Conservation (phyloP, 2,113 vertebrate genomes). For the Geococcyx californianus region DNA sequence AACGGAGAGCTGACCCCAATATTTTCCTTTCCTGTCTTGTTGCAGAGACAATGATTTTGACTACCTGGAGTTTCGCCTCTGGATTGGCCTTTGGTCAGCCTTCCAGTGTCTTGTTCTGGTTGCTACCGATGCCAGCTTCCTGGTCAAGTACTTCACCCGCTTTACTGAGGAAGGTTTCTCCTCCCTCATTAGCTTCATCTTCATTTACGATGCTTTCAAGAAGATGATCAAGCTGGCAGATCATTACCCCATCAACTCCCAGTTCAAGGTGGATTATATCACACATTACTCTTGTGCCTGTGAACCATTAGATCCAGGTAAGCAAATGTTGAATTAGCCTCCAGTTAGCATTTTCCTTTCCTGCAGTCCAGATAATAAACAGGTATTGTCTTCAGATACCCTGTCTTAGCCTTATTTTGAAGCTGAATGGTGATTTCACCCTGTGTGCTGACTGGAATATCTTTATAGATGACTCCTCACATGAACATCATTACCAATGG, state of each 20-base stretch:
- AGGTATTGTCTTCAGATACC: not conserved
- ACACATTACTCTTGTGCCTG: slow-evolving; percentile 91
- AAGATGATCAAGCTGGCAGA: slow-evolving; percentile 95
- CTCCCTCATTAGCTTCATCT: slow-evolving; percentile 98
- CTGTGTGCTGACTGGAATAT: accelerated
- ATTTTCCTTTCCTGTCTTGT: not conserved
- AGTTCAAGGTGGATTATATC: slow-evolving; percentile 83
- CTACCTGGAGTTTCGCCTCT: slow-evolving; percentile 97
- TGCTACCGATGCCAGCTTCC: slow-evolving; percentile 92
- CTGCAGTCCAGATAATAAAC: not conserved
- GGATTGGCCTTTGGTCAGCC: slow-evolving; percentile 98
- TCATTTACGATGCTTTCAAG: slow-evolving; percentile 98
- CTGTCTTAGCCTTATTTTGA: not conserved
- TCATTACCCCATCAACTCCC: slow-evolving; percentile 90
- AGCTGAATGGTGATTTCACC: not conserved
- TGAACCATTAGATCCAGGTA: slow-evolving; percentile 83
- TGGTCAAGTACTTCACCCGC: slow-evolving; percentile 98
- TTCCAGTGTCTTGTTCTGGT: slow-evolving; percentile 92
- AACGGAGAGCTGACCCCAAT: accelerated
- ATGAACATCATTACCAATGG: not conserved
- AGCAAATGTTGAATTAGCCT: not conserved
- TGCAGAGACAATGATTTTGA: slow-evolving; percentile 89
- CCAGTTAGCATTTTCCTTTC: not conserved
- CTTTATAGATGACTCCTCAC: not conserved
- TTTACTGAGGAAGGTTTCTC: slow-evolving; percentile 98